Base-by-base conservation (phyloP, 2,113 vertebrate species). In the Menura novaehollandiae region DNA sequence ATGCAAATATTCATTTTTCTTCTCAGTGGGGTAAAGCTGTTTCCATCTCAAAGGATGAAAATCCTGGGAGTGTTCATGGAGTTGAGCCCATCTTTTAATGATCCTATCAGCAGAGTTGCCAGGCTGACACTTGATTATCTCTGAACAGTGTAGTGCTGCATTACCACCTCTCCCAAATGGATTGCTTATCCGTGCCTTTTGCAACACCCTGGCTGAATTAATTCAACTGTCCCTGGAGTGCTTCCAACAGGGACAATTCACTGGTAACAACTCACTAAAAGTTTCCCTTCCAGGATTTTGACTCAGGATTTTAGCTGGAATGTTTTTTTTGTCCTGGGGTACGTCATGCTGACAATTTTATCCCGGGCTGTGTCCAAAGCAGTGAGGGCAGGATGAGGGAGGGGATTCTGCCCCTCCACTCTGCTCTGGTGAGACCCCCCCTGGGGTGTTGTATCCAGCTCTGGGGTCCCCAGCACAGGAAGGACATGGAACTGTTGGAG, bases 91-190 rank as follows among this genome's bases (percentile, higher is more conserved):
- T 87, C 86, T 91, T 95, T 95, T 95, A 96, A 97, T 93, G 94
- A 96, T 82, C 2, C 1, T 35, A 91, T 82, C 92, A 91, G 85
- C 93, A 75, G 82, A 88, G 87, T 49, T 90, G 87, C 94, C 94
- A 96, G 94, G 63, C 92, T 97, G 95, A 93, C 77, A 69, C 93
- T 90, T 94, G 92, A 97, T 96, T 96, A 94, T 87, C 87, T 93
- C 55, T 1, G 6, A 88, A 26, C 92, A 80, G 86, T 0, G 5
- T 41, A 67, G 60, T 41, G 88, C 86, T 0, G 7, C 73, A 41
- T 91, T 93, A 66, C 88, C 87, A 84, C 85, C 91, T 95, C 86
- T 96, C 95, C 86, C 91, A 91, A 93, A 93, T 91, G 87, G 59
- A 93, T 85, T 89, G 92, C 81, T 97, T 90, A 89, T 56, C 92